Evolutionary conservation across 2,797 vertebrate genomes (phyloP), one percentile per base, ranked within the genome.

Genomic region (Zonotrichia albicollis): DNA sequence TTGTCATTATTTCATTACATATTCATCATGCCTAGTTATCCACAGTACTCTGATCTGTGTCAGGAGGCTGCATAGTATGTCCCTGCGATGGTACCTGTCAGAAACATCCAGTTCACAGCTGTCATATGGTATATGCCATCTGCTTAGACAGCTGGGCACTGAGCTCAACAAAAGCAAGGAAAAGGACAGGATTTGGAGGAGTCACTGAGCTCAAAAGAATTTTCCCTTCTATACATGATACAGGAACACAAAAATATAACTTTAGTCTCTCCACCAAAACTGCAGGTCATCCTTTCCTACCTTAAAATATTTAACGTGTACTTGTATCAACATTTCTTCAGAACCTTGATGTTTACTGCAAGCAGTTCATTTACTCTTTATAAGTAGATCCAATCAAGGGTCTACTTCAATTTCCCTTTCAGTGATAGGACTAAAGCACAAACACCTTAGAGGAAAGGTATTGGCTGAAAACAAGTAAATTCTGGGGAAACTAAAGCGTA

Each of bases 61-160:
- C 79, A 83, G 38, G 67, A 84, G 21, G 36, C 70, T 87, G 46
- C 19, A 30, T 26, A 32, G 21, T 45, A 51, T 15, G 66, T 64
- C 34, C 53, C 60, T 61, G 48, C 10, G 53, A 90, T 54, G 27
- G 55, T 27, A 92, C 73, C 66, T 88, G 73, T 91, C 84, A 86
- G 89, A 93, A 95, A 71, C 48, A 53, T 76, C 65, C 55, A 60
- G 36, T 70, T 87, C 79, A 89, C 55, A 86, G 76, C 77, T 95
- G 89, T 91, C 88, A 79, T 40, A 76, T 7, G 22, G 60, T 73
- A 76, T 61, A 58, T 43, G 62, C 55, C 94, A 94, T 94, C 79
- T 91, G 89, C 64, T 73, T 53, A 82, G 77, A 36, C 55, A 93
- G 29, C 62, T 76, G 87, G 46, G 76, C 79, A 71, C 48, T 70